Base-by-base conservation (phyloP, 2,888 invertebrate species). In the Volucella bombylans region DNA sequence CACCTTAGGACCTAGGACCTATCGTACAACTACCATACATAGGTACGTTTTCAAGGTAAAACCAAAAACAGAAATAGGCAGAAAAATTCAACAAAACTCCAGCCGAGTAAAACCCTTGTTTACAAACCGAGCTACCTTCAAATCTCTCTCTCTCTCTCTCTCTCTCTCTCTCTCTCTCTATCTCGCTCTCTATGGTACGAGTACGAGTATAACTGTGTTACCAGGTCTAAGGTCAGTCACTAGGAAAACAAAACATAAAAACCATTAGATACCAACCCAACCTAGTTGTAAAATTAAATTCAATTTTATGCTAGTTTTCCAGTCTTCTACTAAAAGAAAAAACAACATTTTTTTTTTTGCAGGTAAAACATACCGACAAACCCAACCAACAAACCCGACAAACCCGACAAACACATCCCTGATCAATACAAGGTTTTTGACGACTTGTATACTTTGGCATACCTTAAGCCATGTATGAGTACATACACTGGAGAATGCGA, bases 361-460 rank as follows among this genome's bases (percentile, higher is more conserved):
- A 82, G 79, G 89, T 87, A 85, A 87, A 88, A 87, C 73, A 86
- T 69, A 83, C 15, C 81, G 71, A 55, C 80, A 3, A 23, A 23
- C 18, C 18, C 2, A 23, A 2, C 18, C 18, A 2, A 23, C 18
- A 23, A 23, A 3, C 18, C 15, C 81, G 68, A 55, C 80, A 80
- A 80, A 3, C 18, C 15, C 81, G 71, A 55, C 80, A 80, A 80
- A 82, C 79, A 74, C 54, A 64, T 50, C 64, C 73, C 82, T 85
- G 82, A 83, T 79, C 83, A 74, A 73, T 73, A 64, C 23, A 41
- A 77, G 49, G 41, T 49, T 45, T 39, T 14, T 14, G 14, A n/a
- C n/a, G 12, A 49, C 49, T 14, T 31, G 31, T 69, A 41, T 72
- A 43, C 31, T 31, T 6, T 31, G 6, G 31, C 31, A 31, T 31